A percentile compares a stretch with the other conserved stretches of the same genome.
phyloP scores from a whole-genome alignment of 1,140 invertebrate species.

The Drosophila eugracilis region DNA sequence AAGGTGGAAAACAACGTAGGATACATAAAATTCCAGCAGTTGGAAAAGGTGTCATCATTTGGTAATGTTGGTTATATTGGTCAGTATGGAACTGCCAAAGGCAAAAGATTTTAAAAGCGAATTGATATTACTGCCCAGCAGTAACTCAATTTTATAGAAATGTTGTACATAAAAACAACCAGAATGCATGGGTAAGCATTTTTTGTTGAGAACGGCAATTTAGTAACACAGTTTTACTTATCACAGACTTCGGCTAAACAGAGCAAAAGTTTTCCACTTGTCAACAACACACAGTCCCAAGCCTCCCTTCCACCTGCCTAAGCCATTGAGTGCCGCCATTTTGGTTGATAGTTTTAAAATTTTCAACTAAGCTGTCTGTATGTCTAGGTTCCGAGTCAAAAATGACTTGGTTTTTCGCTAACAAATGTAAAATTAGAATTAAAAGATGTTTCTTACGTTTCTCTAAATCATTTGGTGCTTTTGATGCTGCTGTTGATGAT shows the following conservation, averaged over 20 bases:
- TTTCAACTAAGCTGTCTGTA: constrained; percentile 66
- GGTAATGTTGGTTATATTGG: background rate
- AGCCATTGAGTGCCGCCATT: constrained; percentile 70
- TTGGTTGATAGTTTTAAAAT: constrained; percentile 71
- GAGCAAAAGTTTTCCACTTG: constrained; percentile 3
- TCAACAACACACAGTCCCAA: constrained; percentile 30
- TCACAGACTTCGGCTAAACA: constrained; percentile 25
- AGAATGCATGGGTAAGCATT: background rate
- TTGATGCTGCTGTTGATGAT: constrained; percentile 7
- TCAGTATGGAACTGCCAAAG: background rate
- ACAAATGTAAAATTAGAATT: constrained; percentile 77
- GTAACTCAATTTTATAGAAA: background rate
- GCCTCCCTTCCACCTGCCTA: constrained; percentile 37
- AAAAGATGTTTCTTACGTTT: constrained; percentile 83
- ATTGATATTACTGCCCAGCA: background rate
- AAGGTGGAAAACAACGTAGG: constrained; percentile 24
- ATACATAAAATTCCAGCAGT: background rate
- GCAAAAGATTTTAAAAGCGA: constrained; percentile 1
- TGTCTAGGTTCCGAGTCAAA: constrained; percentile 38
- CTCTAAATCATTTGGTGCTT: constrained; percentile 72
- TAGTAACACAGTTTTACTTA: constrained; percentile 17
- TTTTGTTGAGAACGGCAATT: background rate
- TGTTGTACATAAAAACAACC: background rate
- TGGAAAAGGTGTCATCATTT: background rate
- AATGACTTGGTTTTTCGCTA: constrained; percentile 60